Percentiles rank a stretch among this genome's conserved stretches.
Conservation (phyloP, 2,797 vertebrate genomes). For the Delichon dasypus region DNA sequence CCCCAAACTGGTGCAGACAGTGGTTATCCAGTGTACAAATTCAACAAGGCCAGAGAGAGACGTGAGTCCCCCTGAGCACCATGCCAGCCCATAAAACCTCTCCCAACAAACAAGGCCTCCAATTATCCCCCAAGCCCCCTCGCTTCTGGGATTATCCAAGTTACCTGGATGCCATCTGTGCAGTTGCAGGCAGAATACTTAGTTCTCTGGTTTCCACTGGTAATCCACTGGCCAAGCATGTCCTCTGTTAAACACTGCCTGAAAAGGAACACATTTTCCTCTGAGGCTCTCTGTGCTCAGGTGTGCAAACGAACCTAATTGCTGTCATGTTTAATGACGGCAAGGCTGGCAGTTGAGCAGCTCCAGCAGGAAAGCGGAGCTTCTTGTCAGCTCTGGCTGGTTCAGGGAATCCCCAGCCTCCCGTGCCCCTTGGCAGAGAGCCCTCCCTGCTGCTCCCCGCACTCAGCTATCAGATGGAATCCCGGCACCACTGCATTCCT, state of each 20-base stretch:
- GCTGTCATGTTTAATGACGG: constrained; percentile 26
- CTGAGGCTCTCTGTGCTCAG: constrained; percentile 20
- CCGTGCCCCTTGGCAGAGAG: background rate
- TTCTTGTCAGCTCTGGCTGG: background rate
- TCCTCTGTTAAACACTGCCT: constrained; percentile 75
- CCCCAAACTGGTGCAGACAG: background rate
- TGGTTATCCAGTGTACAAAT: background rate
- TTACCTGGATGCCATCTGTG: constrained; percentile 76
- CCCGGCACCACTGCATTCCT: background rate
- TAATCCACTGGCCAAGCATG: constrained; percentile 71
- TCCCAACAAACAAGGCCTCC: background rate
- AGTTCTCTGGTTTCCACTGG: constrained; percentile 65
- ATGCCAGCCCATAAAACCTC: background rate
- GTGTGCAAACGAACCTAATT: background rate
- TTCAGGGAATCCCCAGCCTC: background rate
- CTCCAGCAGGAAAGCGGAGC: background rate
- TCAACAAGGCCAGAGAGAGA: background rate
- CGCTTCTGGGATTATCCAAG: background rate
- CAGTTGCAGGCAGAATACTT: constrained; percentile 79
- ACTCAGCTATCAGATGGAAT: background rate
- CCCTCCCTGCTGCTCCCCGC: background rate
- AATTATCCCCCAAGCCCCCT: background rate
- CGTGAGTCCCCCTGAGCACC: background rate
- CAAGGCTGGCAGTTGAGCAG: background rate
- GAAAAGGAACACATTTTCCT: constrained; percentile 55